Conservation (phyloP, 2,797 vertebrate species). For the Pelodytes ibericus region DNA sequence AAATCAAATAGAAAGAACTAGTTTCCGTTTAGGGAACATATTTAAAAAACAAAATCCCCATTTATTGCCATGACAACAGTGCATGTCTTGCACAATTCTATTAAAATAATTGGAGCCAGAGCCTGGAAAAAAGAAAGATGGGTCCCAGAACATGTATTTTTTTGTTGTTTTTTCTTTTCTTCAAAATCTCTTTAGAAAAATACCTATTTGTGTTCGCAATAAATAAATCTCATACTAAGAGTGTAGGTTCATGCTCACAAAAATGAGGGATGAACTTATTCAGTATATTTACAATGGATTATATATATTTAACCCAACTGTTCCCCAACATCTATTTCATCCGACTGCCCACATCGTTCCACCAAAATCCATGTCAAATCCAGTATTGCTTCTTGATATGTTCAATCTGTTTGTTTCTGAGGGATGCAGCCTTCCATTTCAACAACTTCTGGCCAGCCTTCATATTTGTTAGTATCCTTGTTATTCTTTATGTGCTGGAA, state of each 20-base stretch:
- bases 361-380: conserved; percentile 56
- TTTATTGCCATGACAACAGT: conserved; percentile 1
- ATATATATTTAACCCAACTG: neutral
- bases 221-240: conserved; percentile 75
- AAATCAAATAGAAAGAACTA: conserved; percentile 12
- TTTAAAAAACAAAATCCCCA: neutral
- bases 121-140: neutral
- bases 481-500: conserved; percentile 94
- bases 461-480: conserved; percentile 93
- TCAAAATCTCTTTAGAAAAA: conserved; percentile 68
- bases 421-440: conserved; percentile 98
- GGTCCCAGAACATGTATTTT: conserved; percentile 6
- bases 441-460: conserved; percentile 97
- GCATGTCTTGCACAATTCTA: conserved; percentile 14
- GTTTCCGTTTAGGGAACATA: neutral
- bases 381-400: conserved; percentile 45
- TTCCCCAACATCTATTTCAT: conserved; percentile 22
- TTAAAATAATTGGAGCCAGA: neutral
- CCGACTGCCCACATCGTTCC: too few relatives aligned
- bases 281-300: conserved; percentile 65
- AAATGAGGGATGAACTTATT: conserved; percentile 68
- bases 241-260: conserved; percentile 73
- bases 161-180: neutral
- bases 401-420: conserved; percentile 78
- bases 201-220: conserved; percentile 72